phyloP scores from a whole-genome alignment of 2,113 vertebrate species.

The Ammodramus savannarum region DNA sequence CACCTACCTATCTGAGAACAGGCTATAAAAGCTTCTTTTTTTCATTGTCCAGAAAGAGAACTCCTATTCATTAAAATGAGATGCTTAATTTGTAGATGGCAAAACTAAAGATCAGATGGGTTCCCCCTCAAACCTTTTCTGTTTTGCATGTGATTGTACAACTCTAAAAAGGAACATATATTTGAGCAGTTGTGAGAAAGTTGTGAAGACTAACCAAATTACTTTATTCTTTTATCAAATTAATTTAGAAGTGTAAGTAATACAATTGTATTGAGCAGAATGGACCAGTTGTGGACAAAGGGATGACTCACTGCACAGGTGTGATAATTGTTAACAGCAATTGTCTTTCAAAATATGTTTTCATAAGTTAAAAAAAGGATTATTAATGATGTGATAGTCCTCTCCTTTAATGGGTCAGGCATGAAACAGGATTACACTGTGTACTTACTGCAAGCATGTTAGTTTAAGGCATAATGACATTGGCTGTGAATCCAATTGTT shows the following conservation, averaged over 20 bases:
- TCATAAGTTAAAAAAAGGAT: constrained; percentile 15
- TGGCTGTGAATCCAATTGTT: background rate
- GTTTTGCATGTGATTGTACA: background rate
- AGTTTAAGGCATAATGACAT: background rate
- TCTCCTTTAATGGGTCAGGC: constrained; percentile 35
- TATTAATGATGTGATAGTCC: background rate
- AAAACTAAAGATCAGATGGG: background rate
- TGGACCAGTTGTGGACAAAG: background rate
- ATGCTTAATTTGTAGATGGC: background rate
- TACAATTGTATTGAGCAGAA: background rate
- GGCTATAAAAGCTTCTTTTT: background rate
- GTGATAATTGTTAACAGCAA: background rate
- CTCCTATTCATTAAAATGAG: background rate
- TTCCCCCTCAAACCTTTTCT: background rate
- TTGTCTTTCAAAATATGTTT: constrained; percentile 18
- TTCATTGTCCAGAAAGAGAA: background rate
- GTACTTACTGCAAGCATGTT: background rate
- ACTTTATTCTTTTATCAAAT: background rate
- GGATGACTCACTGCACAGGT: background rate
- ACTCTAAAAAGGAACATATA: background rate
- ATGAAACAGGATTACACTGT: background rate
- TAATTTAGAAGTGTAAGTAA: background rate
- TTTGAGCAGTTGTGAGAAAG: background rate
- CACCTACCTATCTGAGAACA: background rate
- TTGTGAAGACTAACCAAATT: background rate